Evolutionary conservation across 2,113 vertebrate genomes (phyloP).

Genomic region (Misgurnus mizolepis): DNA sequence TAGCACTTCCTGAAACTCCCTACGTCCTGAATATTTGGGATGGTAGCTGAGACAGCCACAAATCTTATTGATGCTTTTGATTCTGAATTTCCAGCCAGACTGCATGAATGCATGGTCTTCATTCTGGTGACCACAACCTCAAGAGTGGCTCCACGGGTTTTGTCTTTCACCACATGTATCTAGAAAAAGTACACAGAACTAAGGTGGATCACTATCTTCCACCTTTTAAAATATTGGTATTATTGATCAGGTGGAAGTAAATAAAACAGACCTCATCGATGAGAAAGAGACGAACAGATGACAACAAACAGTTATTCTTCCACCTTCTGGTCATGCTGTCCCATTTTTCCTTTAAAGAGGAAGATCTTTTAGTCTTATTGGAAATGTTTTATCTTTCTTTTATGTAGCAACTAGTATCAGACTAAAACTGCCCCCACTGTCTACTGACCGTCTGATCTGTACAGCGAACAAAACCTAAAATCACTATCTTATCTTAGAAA

Average conservation of each 20-base stretch:
- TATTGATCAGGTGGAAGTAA: not conserved
- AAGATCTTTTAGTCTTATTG: not conserved
- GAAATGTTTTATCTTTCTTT: not conserved
- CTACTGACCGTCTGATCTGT: not conserved
- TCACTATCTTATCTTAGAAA: too few species aligned
- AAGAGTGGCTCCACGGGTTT: slow-evolving; percentile 90
- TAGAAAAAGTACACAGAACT: slow-evolving; percentile 57
- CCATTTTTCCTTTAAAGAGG: slow-evolving; percentile 90
- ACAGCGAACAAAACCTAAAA: too few species aligned
- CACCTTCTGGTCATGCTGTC: slow-evolving; percentile 98
- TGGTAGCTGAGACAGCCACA: slow-evolving; percentile 94
- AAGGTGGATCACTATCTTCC: not conserved
- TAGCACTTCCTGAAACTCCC: not conserved
- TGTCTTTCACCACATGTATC: slow-evolving; percentile 94
- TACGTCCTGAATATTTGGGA: slow-evolving; percentile 94
- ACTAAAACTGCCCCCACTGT: not conserved
- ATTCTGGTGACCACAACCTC: slow-evolving; percentile 97
- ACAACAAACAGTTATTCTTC: slow-evolving; percentile 90
- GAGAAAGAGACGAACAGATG: slow-evolving; percentile 90
- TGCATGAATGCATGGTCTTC: slow-evolving; percentile 86
- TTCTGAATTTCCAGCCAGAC: slow-evolving; percentile 64
- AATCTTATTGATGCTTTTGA: slow-evolving; percentile 81
- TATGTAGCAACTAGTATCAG: not conserved
- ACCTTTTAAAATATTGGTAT: not conserved
- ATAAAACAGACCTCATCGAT: slow-evolving; percentile 87